A percentile compares a stretch with the other conserved stretches of the same genome.
Evolutionary conservation across 2,888 invertebrate genomes (phyloP).

Genomic region (Drosophila neonasuta): DNA sequence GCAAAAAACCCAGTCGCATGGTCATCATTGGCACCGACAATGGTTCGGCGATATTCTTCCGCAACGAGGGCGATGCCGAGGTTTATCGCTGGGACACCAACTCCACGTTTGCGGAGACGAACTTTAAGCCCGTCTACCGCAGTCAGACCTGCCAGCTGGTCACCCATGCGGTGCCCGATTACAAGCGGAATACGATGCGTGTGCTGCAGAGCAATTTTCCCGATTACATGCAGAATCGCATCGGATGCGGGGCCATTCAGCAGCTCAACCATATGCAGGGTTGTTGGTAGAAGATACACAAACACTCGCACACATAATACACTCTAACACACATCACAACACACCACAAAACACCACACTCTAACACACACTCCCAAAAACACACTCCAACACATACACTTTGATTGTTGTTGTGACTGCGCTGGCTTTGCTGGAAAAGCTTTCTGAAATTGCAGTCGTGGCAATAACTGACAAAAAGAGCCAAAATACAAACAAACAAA

Average conservation of each 20-base stretch:
- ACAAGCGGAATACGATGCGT: conserved; percentile 84
- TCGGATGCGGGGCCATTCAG: conserved; percentile 85
- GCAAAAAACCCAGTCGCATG: conserved; percentile 84
- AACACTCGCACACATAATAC: background rate
- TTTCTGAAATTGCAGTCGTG: conserved; percentile 52
- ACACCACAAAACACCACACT: conserved; percentile 15
- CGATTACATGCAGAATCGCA: conserved; percentile 85
- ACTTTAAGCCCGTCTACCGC: conserved; percentile 84
- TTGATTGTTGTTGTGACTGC: conserved; percentile 39
- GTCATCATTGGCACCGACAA: conserved; percentile 86
- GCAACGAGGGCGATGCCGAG: conserved; percentile 84
- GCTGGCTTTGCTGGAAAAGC: conserved; percentile 49
- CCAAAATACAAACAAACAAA: background rate
- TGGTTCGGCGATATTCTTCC: conserved; percentile 85
- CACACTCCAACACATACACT: conserved; percentile 12
- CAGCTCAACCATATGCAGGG: conserved; percentile 82
- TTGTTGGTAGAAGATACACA: conserved; percentile 73
- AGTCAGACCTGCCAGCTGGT: conserved; percentile 84
- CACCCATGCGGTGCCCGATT: conserved; percentile 85
- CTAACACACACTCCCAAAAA: conserved; percentile 3
- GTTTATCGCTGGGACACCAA: conserved; percentile 85
- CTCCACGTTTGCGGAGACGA: conserved; percentile 81
- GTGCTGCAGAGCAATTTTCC: conserved; percentile 86
- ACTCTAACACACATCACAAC: conserved; percentile 12
- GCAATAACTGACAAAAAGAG: conserved; percentile 34